Percentiles rank a stretch among this genome's conserved stretches.
Evolutionary conservation across 2,113 vertebrate genomes (phyloP).

Genomic region (Pycnonotus jocosus): DNA sequence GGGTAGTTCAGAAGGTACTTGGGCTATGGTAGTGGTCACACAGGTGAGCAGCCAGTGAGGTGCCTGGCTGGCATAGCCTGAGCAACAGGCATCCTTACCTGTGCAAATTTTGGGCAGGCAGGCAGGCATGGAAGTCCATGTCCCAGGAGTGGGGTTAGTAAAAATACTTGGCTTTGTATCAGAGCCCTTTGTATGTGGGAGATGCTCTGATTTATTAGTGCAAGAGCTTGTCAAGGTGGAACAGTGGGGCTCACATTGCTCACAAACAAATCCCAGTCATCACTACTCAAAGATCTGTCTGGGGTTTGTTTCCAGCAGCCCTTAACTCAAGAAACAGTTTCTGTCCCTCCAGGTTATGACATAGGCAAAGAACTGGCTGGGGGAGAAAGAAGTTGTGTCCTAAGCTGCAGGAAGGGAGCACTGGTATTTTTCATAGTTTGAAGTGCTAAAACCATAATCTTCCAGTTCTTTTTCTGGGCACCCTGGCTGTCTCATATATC

Average conservation of each 20-base stretch:
- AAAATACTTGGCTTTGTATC: not conserved
- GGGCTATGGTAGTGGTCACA: not conserved
- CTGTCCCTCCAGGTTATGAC: not conserved
- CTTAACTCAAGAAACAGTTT: constrained; percentile 6
- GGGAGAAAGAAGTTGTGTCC: not conserved
- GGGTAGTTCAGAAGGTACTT: not conserved
- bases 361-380: not conserved
- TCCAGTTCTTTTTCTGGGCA: constrained; percentile 8
- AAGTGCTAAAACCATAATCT: constrained; percentile 31
- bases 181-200: not conserved
- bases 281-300: not conserved
- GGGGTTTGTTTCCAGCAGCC: constrained; percentile 3
- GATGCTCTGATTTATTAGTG: not conserved
- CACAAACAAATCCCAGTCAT: not conserved
- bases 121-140: not conserved
- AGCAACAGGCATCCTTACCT: not conserved
- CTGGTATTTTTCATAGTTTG: constrained; percentile 39
- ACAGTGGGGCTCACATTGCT: not conserved
- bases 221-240: fast-evolving
- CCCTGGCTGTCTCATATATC: not conserved
- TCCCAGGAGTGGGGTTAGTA: not conserved
- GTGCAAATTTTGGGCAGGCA: not conserved
- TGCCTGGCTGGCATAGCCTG: not conserved
- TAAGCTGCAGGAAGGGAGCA: not conserved
- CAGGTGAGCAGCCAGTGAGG: fast-evolving